These are phyloP conservation scores for Malthinus seriepunctatus DNA, from an alignment of 2,888 invertebrate genomes.

Conservation along the genomic window DNA sequence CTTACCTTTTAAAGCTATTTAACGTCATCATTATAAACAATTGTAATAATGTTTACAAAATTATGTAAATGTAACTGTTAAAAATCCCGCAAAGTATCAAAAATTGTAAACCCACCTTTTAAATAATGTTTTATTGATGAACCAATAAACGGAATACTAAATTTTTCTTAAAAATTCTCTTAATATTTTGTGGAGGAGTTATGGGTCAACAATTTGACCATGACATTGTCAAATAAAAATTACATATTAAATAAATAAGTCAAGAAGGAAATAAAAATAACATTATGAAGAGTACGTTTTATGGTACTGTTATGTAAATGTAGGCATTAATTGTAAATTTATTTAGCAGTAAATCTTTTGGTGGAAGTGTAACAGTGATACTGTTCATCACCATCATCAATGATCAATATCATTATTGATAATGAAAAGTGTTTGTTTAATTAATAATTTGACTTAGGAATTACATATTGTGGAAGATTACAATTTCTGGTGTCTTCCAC, in stretches of 20 bases:
- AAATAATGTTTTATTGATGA: slow-evolving; percentile 10
- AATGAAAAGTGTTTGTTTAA: too few species aligned
- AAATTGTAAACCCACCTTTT: slow-evolving; percentile 1
- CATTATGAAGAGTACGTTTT: not conserved
- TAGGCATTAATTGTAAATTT: not conserved
- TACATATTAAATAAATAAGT: not conserved
- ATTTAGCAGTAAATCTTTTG: not conserved
- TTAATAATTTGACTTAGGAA: too few species aligned
- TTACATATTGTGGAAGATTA: too few species aligned
- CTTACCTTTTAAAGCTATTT: too few species aligned
- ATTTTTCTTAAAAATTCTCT: slow-evolving; percentile 11
- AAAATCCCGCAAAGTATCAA: slow-evolving; percentile 1
- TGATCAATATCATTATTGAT: too few species aligned
- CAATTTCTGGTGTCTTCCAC: too few species aligned
- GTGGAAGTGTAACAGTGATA: too few species aligned
- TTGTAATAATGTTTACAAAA: not conserved
- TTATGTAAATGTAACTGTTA: not conserved
- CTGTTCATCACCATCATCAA: too few species aligned
- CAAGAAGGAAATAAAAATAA: too few species aligned
- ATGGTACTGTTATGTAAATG: slow-evolving; percentile 1
- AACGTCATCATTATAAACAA: too few species aligned
- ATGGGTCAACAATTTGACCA: slow-evolving; percentile 10
- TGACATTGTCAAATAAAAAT: slow-evolving; percentile 13
- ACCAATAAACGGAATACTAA: slow-evolving; percentile 15
- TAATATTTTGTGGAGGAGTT: slow-evolving; percentile 15